These are phyloP conservation scores for Aquatica leii DNA, from an alignment of 2,888 invertebrate genomes.

Conservation along the genomic window DNA sequence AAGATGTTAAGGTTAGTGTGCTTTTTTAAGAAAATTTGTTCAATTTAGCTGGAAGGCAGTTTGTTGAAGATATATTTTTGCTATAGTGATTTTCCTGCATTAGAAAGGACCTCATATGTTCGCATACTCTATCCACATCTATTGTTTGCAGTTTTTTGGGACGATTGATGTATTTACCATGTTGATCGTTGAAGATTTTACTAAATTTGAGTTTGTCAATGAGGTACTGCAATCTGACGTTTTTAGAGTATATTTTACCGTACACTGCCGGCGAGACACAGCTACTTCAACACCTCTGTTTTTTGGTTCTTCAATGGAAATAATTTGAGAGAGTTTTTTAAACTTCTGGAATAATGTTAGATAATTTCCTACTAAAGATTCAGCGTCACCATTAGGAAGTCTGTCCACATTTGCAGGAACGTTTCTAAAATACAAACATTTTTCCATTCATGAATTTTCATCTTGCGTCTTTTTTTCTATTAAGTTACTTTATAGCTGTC, in stretches of 20 bases:
- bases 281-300: background rate
- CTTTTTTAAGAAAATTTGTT: background rate
- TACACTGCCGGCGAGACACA: no score
- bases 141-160: background rate
- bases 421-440: background rate
- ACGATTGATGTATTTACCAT: background rate
- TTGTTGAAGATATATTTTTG: background rate
- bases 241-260: background rate
- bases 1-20: no score
- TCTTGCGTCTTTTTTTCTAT: background rate
- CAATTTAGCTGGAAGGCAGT: background rate
- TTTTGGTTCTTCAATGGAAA: background rate
- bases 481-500: background rate
- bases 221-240: background rate
- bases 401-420: background rate
- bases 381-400: background rate
- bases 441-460: background rate
- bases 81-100: background rate
- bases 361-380: background rate
- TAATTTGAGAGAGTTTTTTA: background rate
- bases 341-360: background rate
- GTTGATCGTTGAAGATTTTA: background rate
- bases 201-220: background rate
- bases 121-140: background rate
- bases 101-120: background rate